Base-by-base conservation (phyloP, 2,797 vertebrate genomes). In the Trichosurus vulpecula region DNA sequence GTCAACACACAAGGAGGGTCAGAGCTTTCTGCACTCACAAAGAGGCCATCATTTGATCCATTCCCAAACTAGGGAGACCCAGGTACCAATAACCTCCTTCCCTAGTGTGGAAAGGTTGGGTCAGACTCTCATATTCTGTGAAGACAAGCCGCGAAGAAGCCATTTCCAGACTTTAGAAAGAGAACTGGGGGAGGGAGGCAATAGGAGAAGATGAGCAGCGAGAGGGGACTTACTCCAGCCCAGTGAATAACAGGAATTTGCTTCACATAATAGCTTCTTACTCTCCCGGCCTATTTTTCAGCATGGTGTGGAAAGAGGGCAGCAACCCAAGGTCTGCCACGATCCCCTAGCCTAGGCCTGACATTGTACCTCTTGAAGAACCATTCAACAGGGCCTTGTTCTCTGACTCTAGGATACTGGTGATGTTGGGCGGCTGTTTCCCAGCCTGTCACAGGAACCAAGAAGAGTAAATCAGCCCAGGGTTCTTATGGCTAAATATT, bases 401-500 rank as follows among this genome's bases (percentile, higher is more conserved):
- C 90, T 96, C 74, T 11, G 0, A 0, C 27, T 35, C 66, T n/a
- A 9, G 52, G 92, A 81, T 55, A 55, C 91, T 14, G 74, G 0
- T 3, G 14, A 35, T 0, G 81, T 93, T 91, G 94, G 47, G 92
- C 13, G 61, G 10, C 2, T 29, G 94, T 96, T 98, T 96, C 98
- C 97, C 92, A 90, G 52, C 91, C 95, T 16, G 89, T 95, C 87
- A 95, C 98, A 95, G 96, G 95, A 98, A 98, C 94, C 30, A 97
- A 98, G 96, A 16, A 25, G 94, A 97, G 98, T 98, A 98, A 98
- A 97, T 95, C 92, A 94, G 92, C 94, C 35, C 96, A 93, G 90
- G 87, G 94, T 54, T 96, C 96, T 97, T 94, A 97, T 92, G 56
- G 97, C 97, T 97, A 98, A 98, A 97, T 95, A 97, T 96, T 96